Base-by-base conservation (phyloP, 2,113 vertebrate species). In the Mellivora capensis region DNA sequence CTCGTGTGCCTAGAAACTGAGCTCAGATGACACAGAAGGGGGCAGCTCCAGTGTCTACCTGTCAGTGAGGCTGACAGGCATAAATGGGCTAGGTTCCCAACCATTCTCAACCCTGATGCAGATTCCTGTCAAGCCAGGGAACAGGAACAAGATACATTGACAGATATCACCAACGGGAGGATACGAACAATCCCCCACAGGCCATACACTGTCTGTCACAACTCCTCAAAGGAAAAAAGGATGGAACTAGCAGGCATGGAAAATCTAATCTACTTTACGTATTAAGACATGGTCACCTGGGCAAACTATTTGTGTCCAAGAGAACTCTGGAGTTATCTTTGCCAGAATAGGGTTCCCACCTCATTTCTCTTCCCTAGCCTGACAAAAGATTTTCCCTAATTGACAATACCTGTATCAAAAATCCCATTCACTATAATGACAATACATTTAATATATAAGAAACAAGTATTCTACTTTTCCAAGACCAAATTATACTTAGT, bases 51-150 rank as follows among this genome's bases (percentile, higher is more conserved):
- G 27, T 20, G 72, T 52, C 84, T 92, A 15, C 79, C 86, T 95
- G 92, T 97, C 96, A 97, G 29, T 14, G 2, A 64, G 52, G 71
- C 37, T 97, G 97, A 96, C 76, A 96, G 87, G 74, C 92, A 92
- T 84, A 76, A 97, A 91, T 62, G 44, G 39, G 76, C 52, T 27
- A 49, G 81, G 59, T 87, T 96, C 39, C 76, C 47, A 87, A 39
- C 34, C 93, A 93, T 88, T 87, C 37, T 94, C 90, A 96, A 85
- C 90, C 91, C 90, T 77, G 71, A 84, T 54, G 71, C 84, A 85
- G 47, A 85, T 90, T 96, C 71, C 90, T 97, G 97, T 97, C 97
- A 98, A 97, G 47, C 23, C 59, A 79, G 84, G 57, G 76, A 96
- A 81, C 34, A 59, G n/a, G 77, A 97, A 84, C 87, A 97, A 90